Base-by-base conservation (phyloP, 2,888 invertebrate genomes). In the Xylophagus ater region DNA sequence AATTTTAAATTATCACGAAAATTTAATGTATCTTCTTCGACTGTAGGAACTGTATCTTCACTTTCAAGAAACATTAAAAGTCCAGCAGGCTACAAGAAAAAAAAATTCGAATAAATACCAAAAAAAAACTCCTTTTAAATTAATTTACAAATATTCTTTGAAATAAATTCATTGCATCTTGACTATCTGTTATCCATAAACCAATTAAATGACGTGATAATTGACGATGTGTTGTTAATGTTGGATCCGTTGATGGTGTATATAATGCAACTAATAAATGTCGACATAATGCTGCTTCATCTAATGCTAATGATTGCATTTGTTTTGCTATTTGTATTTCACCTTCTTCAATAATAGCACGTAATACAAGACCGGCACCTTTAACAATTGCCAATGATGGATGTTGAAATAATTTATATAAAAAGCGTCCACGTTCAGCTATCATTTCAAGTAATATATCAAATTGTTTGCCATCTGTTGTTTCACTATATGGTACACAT, bases 401-500 rank as follows among this genome's bases (percentile, higher is more conserved):
- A 70, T 96, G 94, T 80, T 63, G 62, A 41, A 63, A 63, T 28
- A 98, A 69, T 59, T 86, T 82, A 61, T 94, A 98, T 14, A 98
- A 69, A 43, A 83, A 80, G 40, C 94, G 75, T 5, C 97, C 97
- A 49, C 87, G 76, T 37, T 81, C 78, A 4, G 98, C 92, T 2
- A 97, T 94, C 78, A 97, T 80, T 65, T 92, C 89, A 17, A 97
- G 66, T 37, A 97, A 70, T 51, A 78, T 78, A 63, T 98, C 97
- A 64, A 94, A 94, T 59, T 90, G 89, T 57, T 87, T 87, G 35
- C 93, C 92, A 57, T 96, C 93, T 0, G 98, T 98, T 4, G 98
- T 99, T 68, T 99, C 98, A 57, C 93, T 92, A 68, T 97, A 98
- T 4, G 98, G 98, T 46, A 96, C 92, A 68, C 98, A 99, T 28